Base-by-base conservation (phyloP, 2,113 vertebrate species). In the Daboia siamensis region DNA sequence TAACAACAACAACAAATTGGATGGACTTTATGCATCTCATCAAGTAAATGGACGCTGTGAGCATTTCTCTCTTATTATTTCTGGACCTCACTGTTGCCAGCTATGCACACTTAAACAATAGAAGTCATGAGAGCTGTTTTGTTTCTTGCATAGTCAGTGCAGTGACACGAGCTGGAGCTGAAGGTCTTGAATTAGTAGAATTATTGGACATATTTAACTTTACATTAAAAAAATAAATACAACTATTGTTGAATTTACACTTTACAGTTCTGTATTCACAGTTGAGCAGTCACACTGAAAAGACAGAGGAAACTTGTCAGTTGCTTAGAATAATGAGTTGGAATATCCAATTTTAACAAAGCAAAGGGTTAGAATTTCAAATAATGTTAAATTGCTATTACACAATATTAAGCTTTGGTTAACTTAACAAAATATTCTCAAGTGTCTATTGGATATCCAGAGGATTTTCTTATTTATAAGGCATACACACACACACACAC, bases 1-100 rank as follows among this genome's bases (percentile, higher is more conserved):
- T 39, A 39, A 39, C 39, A 39, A 39, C 39, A 39, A 39, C 39
- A 39, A 39, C 39, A 39, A 97, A 98, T 97, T 94, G 96, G 94
- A 96, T 95, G 92, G 96, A 96, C 95, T 97, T 97, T 96, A 96
- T 96, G 94, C 94, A 97, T 93, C 94, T 97, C 93, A 95, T 96
- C 90, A 94, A 96, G 89, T 95, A 98, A 97, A 97, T 96, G 94
- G 94, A 91, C 94, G 55, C 0, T 97, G 95, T 92, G 93, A 97
- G 94, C 94, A 9, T 95, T 96, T 97, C 93, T 86, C 90, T 95
- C 3, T 96, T 97, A 97, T 94, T 95, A 86, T 94, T 89, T 94
- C 87, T 84, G 93, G 93, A 96, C 91, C 94, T 97, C 4, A 10
- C 91, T 94, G 88, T 95, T 96, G 52, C 92, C 94, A 96, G 86